phyloP scores from a whole-genome alignment of 1,140 invertebrate species.

The Archivesica marissinica region DNA sequence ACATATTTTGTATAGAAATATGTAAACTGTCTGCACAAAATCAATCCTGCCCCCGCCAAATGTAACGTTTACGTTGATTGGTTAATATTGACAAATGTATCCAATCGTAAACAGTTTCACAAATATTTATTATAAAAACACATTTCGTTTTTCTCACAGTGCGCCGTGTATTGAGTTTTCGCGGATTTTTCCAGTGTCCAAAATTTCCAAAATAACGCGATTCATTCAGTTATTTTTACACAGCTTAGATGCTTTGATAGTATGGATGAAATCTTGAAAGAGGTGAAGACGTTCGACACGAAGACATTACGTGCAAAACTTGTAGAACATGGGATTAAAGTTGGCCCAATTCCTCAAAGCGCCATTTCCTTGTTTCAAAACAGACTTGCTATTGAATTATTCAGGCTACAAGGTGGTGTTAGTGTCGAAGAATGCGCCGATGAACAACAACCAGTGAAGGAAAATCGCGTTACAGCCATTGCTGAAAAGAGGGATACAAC shows the following conservation, averaged over 20 bases:
- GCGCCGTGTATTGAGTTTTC: constrained; percentile 15
- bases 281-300: constrained; percentile 67
- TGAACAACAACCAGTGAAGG: neutral
- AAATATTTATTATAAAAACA: neutral
- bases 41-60: neutral
- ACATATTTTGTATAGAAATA: too few species aligned
- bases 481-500: neutral
- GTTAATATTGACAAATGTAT: neutral
- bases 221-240: neutral
- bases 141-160: neutral
- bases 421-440: neutral
- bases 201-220: neutral
- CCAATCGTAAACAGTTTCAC: neutral
- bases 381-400: constrained; percentile 70
- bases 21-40: neutral
- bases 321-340: constrained; percentile 69
- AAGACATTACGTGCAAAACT: constrained; percentile 70
- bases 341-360: constrained; percentile 75
- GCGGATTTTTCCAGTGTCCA: neutral
- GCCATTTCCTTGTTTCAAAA: constrained; percentile 74
- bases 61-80: neutral
- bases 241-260: neutral
- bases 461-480: neutral
- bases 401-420: constrained; percentile 34
- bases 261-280: constrained; percentile 74